Conservation (phyloP, 1,140 invertebrate genomes). For the Macrosteles quadrilineatus region DNA sequence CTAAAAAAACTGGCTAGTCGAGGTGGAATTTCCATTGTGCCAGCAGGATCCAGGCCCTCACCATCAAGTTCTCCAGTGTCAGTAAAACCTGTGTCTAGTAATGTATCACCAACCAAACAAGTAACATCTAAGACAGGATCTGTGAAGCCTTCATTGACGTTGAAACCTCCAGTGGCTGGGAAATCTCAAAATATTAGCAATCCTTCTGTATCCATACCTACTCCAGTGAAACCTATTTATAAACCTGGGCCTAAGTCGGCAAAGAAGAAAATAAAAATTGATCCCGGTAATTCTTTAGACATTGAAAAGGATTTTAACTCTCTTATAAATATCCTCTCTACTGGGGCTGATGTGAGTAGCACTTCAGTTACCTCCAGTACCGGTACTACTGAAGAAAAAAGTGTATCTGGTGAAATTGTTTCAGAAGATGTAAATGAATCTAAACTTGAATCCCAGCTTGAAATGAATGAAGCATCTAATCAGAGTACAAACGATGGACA, state of each 20-base stretch:
- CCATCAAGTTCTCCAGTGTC: neutral
- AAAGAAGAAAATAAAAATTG: conserved; percentile 14
- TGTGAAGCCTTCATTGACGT: no score
- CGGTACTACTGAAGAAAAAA: neutral
- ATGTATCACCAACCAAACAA: no score
- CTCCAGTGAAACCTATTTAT: neutral
- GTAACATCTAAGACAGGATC: no score
- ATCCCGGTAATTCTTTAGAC: neutral
- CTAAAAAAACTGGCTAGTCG: conserved; percentile 2
- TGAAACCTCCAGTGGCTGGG: no score
- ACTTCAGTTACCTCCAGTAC: neutral
- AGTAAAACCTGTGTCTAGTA: no score
- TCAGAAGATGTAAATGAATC: neutral
- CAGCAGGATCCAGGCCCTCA: neutral
- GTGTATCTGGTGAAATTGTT: neutral
- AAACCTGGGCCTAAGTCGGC: neutral
- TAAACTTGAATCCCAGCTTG: neutral
- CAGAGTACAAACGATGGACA: neutral
- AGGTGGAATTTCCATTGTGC: neutral
- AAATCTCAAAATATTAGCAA: no score
- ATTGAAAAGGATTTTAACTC: conserved; percentile 11
- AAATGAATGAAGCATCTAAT: neutral
- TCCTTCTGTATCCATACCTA: neutral
- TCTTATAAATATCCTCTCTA: conserved; percentile 14
- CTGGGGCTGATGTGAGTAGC: neutral